Conservation (phyloP, 2,797 vertebrate genomes). For the Ficedula albicollis region DNA sequence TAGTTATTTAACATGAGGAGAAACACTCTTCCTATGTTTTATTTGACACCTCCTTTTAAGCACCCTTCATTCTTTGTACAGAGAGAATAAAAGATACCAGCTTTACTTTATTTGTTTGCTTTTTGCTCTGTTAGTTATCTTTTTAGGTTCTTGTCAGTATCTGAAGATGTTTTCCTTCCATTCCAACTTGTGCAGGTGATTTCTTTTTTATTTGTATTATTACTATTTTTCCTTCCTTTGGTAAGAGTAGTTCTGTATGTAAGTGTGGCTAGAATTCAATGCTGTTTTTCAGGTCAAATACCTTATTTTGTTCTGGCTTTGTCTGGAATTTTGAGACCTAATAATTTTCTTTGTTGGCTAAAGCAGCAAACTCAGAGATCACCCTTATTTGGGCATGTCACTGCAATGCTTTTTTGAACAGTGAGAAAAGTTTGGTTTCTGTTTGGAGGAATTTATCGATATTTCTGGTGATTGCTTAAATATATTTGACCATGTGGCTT, state of each 20-base stretch:
- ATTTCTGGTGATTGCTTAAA: not conserved
- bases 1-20: not conserved
- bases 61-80: not conserved
- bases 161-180: not conserved
- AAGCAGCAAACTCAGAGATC: not conserved
- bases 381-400: not conserved
- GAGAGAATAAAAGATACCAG: not conserved
- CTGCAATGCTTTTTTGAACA: not conserved
- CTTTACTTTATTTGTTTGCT: not conserved
- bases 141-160: not conserved
- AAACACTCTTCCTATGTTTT: not conserved
- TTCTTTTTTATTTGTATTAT: not conserved
- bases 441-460: not conserved
- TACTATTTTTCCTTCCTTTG: not conserved
- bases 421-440: not conserved
- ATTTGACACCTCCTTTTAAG: not conserved
- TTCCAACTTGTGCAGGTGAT: not conserved
- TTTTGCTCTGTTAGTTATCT: not conserved
- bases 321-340: not conserved
- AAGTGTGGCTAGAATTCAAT: not conserved
- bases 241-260: not conserved
- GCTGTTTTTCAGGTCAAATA: not conserved
- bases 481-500: not conserved
- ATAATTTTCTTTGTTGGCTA: not conserved
- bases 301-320: not conserved